Evolutionary conservation across 2,797 vertebrate genomes (phyloP), one percentile per base, ranked within the genome.

Genomic region (Chaenodraco wilsoni): DNA sequence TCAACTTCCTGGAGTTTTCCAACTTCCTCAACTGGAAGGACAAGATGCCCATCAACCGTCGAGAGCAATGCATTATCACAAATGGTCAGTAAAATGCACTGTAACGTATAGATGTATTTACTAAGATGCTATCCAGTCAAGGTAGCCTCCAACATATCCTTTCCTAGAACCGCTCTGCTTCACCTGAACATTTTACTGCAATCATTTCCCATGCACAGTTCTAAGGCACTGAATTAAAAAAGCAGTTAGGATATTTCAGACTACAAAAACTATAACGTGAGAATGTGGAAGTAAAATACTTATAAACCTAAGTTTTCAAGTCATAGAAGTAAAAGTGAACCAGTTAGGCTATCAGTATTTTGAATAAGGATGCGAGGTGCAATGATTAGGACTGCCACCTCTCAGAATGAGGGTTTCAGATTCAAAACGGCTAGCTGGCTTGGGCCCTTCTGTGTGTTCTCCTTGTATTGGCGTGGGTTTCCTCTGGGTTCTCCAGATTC

Each of bases 21-120:
- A 96, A 97, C 86, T 97, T 97, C 83, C 95, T 99, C 66, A 97
- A 93, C 87, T 98, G 96, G 96, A 98, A 97, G 92, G 93, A 96
- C 83, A 96, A 89, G 91, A 93, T 90, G 86, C 89, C 92, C 7
- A 68, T 96, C 77, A 89, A 79, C 63, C 81, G 84, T 1, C 76
- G 45, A 74, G 96, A 96, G 81, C 90, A 95, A 79, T 84, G 68
- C 37, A 87, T 95, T 60, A 55, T 96, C 69, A 90, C 88, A 31
- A 88, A 87, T 83, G 95, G 89, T 94, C 70, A 80, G 78, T 79
- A 17, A 6, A 23, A 56, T 72, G 15, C 2, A 27, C n/a, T 56
- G 7, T 17, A 17, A 46, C 21, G 2, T 8, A 16, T 49, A 2
- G 1, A 0, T 66, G 16, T 31, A 41, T 50, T 43, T 16, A 15